A percentile compares a stretch with the other conserved stretches of the same genome.
phyloP scores from a whole-genome alignment of 2,888 invertebrate species.

The Pachycephus smyrnensis region DNA sequence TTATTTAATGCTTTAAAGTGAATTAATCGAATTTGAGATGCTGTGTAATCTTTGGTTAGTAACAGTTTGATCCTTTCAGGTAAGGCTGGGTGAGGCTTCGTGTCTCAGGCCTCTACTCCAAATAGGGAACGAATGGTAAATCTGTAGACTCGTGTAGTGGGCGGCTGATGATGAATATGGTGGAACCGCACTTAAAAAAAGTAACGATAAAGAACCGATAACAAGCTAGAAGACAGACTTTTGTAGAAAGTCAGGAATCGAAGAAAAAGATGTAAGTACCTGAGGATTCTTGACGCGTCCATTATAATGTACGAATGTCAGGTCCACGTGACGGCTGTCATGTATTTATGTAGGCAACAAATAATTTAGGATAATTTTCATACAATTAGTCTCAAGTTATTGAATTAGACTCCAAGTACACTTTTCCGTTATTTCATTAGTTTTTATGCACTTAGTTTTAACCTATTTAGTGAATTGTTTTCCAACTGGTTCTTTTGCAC shows the following conservation, averaged over 20 bases:
- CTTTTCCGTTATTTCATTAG: not conserved
- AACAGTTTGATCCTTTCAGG: not conserved
- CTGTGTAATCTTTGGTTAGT: not conserved
- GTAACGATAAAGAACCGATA: not conserved
- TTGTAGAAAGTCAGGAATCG: not conserved
- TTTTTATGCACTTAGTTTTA: not conserved
- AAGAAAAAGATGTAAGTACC: not conserved
- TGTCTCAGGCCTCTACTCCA: not conserved
- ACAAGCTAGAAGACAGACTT: not conserved
- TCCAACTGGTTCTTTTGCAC: not conserved
- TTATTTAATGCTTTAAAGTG: not conserved
- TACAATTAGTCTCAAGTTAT: not conserved
- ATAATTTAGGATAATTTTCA: not conserved
- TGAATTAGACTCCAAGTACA: not conserved
- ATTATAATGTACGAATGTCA: not conserved
- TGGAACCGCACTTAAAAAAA: not conserved
- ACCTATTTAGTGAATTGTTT: not conserved
- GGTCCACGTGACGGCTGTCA: not conserved
- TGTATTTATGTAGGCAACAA: not conserved
- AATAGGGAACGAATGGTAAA: not conserved
- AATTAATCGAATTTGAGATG: not conserved
- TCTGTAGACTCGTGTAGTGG: not conserved
- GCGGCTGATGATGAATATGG: constrained; percentile 4
- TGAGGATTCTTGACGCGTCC: not conserved
- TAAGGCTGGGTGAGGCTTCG: not conserved